Evolutionary conservation across 2,797 vertebrate species (phyloP).

Genomic region (Lepilemur septentrionalis): DNA sequence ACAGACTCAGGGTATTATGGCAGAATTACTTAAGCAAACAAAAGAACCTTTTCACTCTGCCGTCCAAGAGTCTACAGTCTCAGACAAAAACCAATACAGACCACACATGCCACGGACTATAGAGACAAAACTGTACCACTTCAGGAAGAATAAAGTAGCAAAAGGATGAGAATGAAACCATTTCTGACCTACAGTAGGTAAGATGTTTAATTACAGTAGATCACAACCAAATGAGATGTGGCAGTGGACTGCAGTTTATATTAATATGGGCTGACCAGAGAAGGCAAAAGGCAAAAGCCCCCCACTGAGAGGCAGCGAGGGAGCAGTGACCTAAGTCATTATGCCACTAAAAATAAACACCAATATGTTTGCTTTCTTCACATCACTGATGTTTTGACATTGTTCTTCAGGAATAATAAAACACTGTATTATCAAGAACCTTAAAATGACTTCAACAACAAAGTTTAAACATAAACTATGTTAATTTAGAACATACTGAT

Average conservation of each 20-base stretch:
- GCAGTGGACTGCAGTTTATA: neutral
- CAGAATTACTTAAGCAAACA: neutral
- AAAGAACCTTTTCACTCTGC: neutral
- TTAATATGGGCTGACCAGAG: neutral
- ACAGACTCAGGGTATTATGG: neutral
- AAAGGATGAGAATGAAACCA: neutral
- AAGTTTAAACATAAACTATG: neutral
- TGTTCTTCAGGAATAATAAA: neutral
- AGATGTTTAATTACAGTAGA: neutral
- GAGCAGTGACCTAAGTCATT: neutral
- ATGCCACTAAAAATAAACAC: neutral
- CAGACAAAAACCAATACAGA: neutral
- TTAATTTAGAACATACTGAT: neutral
- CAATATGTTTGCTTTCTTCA: neutral
- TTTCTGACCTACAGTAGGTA: neutral
- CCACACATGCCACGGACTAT: neutral
- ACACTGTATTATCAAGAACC: neutral
- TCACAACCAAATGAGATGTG: neutral
- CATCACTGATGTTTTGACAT: neutral
- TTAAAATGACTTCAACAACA: neutral
- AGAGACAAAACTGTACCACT: neutral
- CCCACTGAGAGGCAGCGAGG: neutral
- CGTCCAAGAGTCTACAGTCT: neutral
- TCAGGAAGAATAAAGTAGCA: neutral
- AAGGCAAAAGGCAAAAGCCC: neutral